These are phyloP conservation scores for Melanotaenia parkinsoni DNA, from an alignment of 2,797 vertebrate genomes.

Conservation along the genomic window DNA sequence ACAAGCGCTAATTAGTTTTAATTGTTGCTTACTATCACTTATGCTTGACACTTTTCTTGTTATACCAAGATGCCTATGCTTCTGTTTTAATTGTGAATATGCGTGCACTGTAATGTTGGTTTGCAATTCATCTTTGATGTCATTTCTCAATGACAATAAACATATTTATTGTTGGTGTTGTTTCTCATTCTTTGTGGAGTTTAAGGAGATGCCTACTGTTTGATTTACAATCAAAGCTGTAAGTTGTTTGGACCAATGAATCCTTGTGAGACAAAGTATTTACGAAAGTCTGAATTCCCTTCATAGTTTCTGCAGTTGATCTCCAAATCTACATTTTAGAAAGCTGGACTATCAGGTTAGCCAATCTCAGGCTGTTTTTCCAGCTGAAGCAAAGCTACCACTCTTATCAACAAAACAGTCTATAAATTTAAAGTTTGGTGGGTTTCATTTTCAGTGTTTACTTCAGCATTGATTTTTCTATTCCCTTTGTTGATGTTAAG, in stretches of 20 bases:
- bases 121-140: no score
- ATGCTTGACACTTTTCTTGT: no score
- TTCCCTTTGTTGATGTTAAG: neutral
- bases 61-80: no score
- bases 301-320: neutral
- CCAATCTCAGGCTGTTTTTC: neutral
- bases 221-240: neutral
- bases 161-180: neutral
- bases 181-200: neutral
- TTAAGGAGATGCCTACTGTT: neutral
- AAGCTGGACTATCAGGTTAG: neutral
- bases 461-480: neutral
- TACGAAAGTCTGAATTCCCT: neutral
- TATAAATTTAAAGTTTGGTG: neutral
- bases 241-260: neutral
- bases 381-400: neutral
- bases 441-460: neutral
- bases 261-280: neutral
- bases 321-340: neutral
- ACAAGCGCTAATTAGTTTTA: neutral
- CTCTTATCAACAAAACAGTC: neutral
- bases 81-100: no score
- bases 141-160: no score
- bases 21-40: neutral
- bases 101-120: no score